Percentiles rank a stretch among this genome's conserved stretches.
Evolutionary conservation across 2,113 vertebrate genomes (phyloP).

Genomic region (Cochlearius cochlearius): DNA sequence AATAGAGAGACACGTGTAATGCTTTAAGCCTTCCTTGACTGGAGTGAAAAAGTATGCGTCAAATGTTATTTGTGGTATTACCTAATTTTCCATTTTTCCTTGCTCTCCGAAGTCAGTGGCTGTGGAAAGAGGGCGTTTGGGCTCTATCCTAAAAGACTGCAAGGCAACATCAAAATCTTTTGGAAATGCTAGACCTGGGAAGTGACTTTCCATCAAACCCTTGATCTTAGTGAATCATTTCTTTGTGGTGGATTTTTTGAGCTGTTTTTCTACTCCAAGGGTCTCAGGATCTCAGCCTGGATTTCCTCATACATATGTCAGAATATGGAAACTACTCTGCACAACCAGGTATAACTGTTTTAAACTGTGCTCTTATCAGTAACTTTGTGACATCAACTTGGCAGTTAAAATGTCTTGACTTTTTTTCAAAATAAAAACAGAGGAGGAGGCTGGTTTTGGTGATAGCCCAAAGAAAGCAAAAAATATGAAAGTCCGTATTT

Average conservation of each 20-base stretch:
- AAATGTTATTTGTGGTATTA: not conserved
- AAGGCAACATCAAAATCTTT: not conserved
- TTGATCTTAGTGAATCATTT: not conserved
- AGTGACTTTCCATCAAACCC: not conserved
- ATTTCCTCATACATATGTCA: not conserved
- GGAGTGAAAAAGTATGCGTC: not conserved
- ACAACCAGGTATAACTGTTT: not conserved
- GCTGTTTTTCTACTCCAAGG: not conserved
- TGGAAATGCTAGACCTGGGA: not conserved
- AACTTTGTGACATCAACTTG: not conserved
- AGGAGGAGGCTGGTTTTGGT: not conserved
- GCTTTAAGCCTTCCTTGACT: not conserved
- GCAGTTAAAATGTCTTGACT: not conserved
- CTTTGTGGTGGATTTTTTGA: not conserved
- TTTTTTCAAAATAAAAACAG: not conserved
- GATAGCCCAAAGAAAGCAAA: not conserved
- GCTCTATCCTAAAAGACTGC: not conserved
- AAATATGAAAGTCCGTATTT: not conserved
- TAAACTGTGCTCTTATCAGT: not conserved
- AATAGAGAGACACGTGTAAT: not conserved
- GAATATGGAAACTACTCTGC: not conserved
- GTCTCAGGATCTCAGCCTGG: not conserved
- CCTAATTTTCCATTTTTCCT: not conserved
- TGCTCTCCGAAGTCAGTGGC: not conserved
- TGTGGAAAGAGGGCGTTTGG: not conserved